phyloP scores from a whole-genome alignment of 2,113 vertebrate species.

The Coturnix japonica region DNA sequence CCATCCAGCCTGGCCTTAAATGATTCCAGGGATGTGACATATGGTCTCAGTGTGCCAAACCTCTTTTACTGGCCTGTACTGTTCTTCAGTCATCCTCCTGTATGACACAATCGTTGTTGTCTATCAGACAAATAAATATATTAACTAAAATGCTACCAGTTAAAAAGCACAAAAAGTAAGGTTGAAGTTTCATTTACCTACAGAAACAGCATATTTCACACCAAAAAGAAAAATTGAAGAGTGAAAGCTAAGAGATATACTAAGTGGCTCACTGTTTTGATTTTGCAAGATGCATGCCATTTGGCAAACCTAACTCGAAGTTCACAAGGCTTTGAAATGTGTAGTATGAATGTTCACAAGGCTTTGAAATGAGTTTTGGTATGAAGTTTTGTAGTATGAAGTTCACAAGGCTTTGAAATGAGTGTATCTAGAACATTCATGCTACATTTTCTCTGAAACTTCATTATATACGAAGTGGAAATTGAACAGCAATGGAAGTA shows the following conservation, averaged over 20 bases:
- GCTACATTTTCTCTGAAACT: neutral
- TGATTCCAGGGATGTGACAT: no score
- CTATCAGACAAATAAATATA: neutral
- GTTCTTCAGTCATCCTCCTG: neutral
- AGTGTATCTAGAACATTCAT: fast-evolving
- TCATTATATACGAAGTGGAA: neutral
- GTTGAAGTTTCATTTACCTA: neutral
- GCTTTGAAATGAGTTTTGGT: neutral
- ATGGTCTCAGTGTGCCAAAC: neutral
- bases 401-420: neutral
- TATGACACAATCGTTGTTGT: neutral
- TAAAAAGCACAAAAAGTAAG: neutral
- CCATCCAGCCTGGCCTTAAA: no score
- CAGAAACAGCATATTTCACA: neutral
- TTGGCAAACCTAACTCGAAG: neutral
- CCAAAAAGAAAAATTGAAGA: neutral
- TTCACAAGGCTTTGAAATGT: no score
- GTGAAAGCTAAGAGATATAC: neutral
- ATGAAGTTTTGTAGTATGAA: neutral
- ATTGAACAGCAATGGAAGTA: neutral
- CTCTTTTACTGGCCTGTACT: neutral
- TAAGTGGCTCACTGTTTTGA: neutral
- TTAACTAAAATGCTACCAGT: neutral
- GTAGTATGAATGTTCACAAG: neutral
- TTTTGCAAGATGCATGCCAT: neutral